These are phyloP conservation scores for Columba livia DNA, from an alignment of 2,113 vertebrate species.

Conservation along the genomic window DNA sequence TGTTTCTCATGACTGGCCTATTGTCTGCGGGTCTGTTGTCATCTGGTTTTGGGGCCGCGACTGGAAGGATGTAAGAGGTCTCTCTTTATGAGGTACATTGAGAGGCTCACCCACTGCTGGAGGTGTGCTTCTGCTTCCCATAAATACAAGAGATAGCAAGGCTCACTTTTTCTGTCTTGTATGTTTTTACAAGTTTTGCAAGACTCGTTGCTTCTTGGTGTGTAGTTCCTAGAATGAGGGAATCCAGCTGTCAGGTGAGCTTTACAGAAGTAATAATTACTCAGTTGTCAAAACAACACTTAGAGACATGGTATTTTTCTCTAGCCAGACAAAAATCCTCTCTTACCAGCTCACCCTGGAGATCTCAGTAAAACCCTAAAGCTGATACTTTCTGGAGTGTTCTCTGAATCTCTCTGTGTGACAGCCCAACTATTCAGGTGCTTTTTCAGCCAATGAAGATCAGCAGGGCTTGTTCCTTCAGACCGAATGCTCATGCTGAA, in stretches of 20 bases:
- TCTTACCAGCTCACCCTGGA: neutral
- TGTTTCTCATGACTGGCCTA: neutral
- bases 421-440: neutral
- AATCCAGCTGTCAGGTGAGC: neutral
- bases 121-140: neutral
- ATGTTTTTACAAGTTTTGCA: neutral
- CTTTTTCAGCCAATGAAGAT: neutral
- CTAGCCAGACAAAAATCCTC: neutral
- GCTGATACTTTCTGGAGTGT: neutral
- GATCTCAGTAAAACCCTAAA: neutral
- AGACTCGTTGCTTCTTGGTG: neutral
- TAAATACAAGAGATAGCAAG: neutral
- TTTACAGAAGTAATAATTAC: neutral
- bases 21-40: accelerated
- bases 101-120: neutral
- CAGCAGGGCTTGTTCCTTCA: neutral
- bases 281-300: neutral
- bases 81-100: neutral
- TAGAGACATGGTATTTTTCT: neutral
- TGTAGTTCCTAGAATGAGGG: neutral
- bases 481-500: neutral
- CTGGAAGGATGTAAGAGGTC: neutral
- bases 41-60: neutral
- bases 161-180: neutral
- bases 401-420: neutral